Conservation (phyloP, 1,140 invertebrate species). For the Drosophila sp. region DNA sequence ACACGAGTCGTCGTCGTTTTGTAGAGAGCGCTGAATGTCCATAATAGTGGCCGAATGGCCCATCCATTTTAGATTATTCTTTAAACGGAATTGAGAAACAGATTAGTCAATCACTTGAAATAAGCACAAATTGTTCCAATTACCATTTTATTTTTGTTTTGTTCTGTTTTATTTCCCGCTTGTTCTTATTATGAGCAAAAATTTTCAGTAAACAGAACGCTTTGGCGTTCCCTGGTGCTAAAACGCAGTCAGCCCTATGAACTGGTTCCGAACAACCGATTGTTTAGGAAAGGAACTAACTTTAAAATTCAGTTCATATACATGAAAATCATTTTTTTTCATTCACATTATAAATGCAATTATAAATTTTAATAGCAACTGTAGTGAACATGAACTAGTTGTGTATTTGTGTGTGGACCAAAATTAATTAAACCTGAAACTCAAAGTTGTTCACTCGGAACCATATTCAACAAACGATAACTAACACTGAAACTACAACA, state of each 20-base stretch:
- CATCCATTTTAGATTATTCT: slow-evolving; percentile 82
- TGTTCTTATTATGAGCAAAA: slow-evolving; percentile 30
- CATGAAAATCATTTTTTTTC: no score
- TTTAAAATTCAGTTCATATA: no score
- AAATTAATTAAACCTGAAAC: no score
- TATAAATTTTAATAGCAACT: background rate
- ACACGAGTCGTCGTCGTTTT: slow-evolving; percentile 61
- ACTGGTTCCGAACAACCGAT: background rate
- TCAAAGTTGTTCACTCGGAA: background rate
- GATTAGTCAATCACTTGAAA: background rate
- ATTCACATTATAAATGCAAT: no score
- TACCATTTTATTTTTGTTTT: slow-evolving; percentile 57
- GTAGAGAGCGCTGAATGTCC: slow-evolving; percentile 74
- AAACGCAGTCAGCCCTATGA: background rate
- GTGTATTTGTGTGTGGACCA: no score
- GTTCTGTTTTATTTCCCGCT: slow-evolving; percentile 50
- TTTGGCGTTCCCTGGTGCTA: slow-evolving; percentile 14
- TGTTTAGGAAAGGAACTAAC: background rate
- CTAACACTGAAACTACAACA: slow-evolving; percentile 48
- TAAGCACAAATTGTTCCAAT: slow-evolving; percentile 36
- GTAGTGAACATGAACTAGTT: background rate
- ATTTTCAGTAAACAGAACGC: slow-evolving; percentile 45
- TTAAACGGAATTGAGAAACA: background rate
- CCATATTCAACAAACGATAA: background rate
- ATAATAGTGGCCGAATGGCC: slow-evolving; percentile 79